Evolutionary conservation across 2,113 vertebrate species (phyloP).

Genomic region (Pogonocichla stellata): DNA sequence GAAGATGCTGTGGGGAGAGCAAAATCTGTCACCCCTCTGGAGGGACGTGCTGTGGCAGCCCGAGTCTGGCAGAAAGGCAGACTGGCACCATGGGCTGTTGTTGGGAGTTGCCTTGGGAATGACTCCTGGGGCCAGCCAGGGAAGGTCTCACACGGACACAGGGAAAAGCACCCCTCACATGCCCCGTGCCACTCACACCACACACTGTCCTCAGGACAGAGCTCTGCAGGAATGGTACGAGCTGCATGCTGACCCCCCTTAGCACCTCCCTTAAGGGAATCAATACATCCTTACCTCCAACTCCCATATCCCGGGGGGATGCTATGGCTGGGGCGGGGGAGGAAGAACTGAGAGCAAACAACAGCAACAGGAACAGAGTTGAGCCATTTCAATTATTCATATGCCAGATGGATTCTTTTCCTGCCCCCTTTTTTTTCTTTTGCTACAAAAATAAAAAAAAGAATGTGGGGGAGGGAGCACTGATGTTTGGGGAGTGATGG

Average conservation of each 20-base stretch:
- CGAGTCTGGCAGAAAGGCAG: rapidly evolving
- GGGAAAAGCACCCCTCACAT: background rate
- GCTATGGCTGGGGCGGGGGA: conserved; percentile 69
- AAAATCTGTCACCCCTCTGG: background rate
- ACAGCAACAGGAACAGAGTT: conserved; percentile 99
- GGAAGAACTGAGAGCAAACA: conserved; percentile 85
- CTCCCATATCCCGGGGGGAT: conserved; percentile 67
- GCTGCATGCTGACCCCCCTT: background rate
- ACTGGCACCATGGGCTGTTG: rapidly evolving
- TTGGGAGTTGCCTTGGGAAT: background rate
- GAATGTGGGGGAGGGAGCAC: conserved; percentile 14
- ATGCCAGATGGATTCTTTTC: conserved; percentile 97
- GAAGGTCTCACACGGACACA: background rate
- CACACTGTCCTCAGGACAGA: background rate
- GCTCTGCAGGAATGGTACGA: background rate
- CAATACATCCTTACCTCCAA: conserved; percentile 72
- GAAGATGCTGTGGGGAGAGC: background rate
- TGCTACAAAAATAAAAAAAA: conserved; percentile 61
- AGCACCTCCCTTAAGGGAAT: background rate
- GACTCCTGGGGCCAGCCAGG: background rate
- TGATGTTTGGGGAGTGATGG: conserved; percentile 38
- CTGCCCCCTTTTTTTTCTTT: conserved; percentile 74
- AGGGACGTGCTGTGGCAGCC: background rate
- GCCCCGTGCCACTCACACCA: background rate
- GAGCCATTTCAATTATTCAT: conserved; percentile 99